Evolutionary conservation across 2,797 vertebrate species (phyloP).

Genomic region (Halcyon leucocephala): DNA sequence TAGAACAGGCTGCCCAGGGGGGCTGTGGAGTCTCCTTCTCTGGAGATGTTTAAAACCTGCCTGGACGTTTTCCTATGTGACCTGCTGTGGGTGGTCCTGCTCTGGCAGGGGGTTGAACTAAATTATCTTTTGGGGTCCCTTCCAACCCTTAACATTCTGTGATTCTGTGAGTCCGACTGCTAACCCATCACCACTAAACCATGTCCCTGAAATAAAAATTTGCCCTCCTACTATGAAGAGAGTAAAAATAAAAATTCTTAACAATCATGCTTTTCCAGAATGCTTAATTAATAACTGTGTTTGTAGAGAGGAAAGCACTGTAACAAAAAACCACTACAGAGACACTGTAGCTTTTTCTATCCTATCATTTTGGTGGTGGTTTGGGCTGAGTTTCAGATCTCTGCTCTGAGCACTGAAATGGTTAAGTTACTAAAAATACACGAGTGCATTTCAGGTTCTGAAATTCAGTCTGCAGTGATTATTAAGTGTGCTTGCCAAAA

Average conservation of each 20-base stretch:
- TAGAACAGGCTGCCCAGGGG: too few relatives aligned
- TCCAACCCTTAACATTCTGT: too few relatives aligned
- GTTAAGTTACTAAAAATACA: background rate
- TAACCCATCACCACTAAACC: background rate
- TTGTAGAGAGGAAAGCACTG: background rate
- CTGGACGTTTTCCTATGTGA: too few relatives aligned
- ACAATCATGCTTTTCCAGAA: background rate
- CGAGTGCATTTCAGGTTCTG: background rate
- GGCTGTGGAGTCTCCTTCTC: too few relatives aligned
- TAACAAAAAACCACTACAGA: background rate
- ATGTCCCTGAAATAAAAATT: background rate
- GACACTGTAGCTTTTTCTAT: background rate
- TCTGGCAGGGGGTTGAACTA: too few relatives aligned
- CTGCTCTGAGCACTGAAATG: background rate
- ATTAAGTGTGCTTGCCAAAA: slow-evolving; percentile 8
- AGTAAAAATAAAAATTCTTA: background rate
- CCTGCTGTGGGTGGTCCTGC: too few relatives aligned
- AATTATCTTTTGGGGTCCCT: too few relatives aligned
- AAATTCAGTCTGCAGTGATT: background rate
- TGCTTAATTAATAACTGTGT: background rate
- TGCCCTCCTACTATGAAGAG: background rate
- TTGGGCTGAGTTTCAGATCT: background rate
- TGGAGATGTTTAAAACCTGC: too few relatives aligned
- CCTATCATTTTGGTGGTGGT: fast-evolving
- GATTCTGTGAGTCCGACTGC: background rate